phyloP scores from a whole-genome alignment of 2,888 invertebrate species.

The Parnassius smintheus region DNA sequence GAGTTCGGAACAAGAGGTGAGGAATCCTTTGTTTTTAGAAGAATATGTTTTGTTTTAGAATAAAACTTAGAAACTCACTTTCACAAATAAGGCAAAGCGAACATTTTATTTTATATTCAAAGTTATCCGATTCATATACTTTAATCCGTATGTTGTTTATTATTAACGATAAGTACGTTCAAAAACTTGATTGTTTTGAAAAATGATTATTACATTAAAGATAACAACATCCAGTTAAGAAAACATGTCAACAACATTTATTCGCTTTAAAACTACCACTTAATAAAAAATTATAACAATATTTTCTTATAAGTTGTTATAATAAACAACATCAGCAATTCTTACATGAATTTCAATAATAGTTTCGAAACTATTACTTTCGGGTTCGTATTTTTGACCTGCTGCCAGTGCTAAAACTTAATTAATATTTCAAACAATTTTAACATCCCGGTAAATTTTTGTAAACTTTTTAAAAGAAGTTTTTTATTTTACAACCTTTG shows the following conservation, averaged over 20 bases:
- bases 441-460: conserved; percentile 12
- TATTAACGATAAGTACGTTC: neutral
- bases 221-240: no score
- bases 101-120: conserved; percentile 4
- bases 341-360: conserved; percentile 24
- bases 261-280: no score
- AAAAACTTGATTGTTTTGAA: no score
- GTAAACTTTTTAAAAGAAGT: conserved; percentile 14
- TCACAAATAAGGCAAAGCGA: conserved; percentile 5
- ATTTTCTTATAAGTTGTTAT: neutral
- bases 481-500: conserved; percentile 11
- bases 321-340: conserved; percentile 1
- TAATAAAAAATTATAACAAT: no score
- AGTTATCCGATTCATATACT: neutral
- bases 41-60: conserved; percentile 22
- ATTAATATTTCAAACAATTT: conserved; percentile 24
- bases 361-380: conserved; percentile 21
- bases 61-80: conserved; percentile 6
- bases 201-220: no score
- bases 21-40: conserved; percentile 11
- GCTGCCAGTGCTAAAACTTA: conserved; percentile 16
- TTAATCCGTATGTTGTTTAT: neutral
- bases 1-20: conserved; percentile 44
- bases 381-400: conserved; percentile 9
- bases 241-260: no score